Evolutionary conservation across 2,888 invertebrate species (phyloP).

Genomic region (Sarcophaga rosellei): DNA sequence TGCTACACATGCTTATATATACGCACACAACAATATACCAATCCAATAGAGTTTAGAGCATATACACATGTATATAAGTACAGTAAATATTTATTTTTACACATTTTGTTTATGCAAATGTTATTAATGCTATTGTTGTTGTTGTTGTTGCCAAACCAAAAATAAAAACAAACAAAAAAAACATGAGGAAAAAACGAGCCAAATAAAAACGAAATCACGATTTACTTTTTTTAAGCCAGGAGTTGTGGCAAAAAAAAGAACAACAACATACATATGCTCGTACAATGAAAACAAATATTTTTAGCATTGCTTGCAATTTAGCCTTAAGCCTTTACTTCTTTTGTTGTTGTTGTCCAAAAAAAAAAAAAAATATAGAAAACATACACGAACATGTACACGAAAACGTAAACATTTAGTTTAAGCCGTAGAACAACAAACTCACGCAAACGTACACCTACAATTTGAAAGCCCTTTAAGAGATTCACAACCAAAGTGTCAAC

Average conservation of each 20-base stretch:
- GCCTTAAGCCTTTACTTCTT: slow-evolving; percentile 46
- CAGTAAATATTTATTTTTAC: slow-evolving; percentile 47
- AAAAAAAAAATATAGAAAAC: neutral
- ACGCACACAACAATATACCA: neutral
- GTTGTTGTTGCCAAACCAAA: slow-evolving; percentile 14
- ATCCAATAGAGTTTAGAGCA: slow-evolving; percentile 10
- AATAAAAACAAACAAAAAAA: neutral
- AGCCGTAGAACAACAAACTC: slow-evolving; percentile 15
- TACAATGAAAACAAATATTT: slow-evolving; percentile 26
- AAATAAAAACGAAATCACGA: slow-evolving; percentile 31
- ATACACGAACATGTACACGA: neutral
- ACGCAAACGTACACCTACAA: neutral
- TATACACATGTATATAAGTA: neutral
- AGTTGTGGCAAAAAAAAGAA: slow-evolving; percentile 6
- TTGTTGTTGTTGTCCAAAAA: neutral
- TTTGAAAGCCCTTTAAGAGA: slow-evolving; percentile 5
- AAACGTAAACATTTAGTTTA: slow-evolving; percentile 8
- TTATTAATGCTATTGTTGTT: slow-evolving; percentile 14
- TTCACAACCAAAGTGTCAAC: slow-evolving; percentile 12
- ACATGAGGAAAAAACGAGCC: neutral
- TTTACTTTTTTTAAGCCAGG: slow-evolving; percentile 31
- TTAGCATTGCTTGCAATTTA: slow-evolving; percentile 43
- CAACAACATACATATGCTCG: neutral
- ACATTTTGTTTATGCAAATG: slow-evolving; percentile 54
- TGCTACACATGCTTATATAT: neutral